Base-by-base conservation (phyloP, 2,113 vertebrate species). In the Podiceps cristatus region DNA sequence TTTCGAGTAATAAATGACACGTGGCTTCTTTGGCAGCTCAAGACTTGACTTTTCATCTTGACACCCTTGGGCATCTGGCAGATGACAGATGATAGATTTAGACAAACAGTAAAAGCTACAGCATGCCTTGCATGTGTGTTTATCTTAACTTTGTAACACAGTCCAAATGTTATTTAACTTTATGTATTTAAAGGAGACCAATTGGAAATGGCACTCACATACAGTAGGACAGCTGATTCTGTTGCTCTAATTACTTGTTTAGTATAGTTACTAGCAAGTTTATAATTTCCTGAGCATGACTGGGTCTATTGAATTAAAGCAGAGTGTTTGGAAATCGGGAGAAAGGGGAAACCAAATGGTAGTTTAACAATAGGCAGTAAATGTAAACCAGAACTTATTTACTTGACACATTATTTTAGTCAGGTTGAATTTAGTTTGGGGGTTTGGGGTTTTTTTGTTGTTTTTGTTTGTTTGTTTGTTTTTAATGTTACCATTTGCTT, bases 291-390 rank as follows among this genome's bases (percentile, higher is more conserved):
- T 82, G 68, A 94, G 49, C 60, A 53, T 86, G 29, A 56, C 33
- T 73, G 8, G 5, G n/a, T 66, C 60, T 80, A 44, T 9, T 94
- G 74, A 88, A 88, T 77, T 89, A 91, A 90, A 86, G 49, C 33
- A 69, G 33, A 5, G 47, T 82, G 50, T 92, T 94, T 95, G 59
- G 63, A 78, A 75, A 88, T 47, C 49, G 47, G 24, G 49, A 67
- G 67, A 85, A 90, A 23, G 76, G 74, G 52, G 53, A 84, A 85
- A 92, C 29, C n/a, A 56, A 79, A 86, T 90, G 23, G 40, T 75
- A 78, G 64, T 63, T 86, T 78, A 90, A 95, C 85, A 93, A 92
- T 74, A 82, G 25, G 25, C 82, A 53, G n/a, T 81, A 95, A 89
- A 91, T 55, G 49, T 76, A 91, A 93, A 80, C 27, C 25, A 91